phyloP scores from a whole-genome alignment of 1,140 invertebrate species.

The Zaprionus inermis region DNA sequence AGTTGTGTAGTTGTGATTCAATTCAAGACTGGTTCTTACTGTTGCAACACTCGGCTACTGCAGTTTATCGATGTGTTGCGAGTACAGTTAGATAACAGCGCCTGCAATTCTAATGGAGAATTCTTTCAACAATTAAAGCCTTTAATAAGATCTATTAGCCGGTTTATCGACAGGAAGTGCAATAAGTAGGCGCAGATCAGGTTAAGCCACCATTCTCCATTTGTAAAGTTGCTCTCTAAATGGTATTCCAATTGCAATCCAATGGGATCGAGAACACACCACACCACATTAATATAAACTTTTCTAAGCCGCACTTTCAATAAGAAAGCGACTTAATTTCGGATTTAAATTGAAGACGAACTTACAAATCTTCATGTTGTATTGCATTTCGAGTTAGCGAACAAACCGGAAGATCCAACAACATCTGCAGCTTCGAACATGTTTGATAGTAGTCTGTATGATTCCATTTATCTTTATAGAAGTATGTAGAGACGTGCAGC shows the following conservation, averaged over 20 bases:
- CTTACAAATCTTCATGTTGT: not conserved
- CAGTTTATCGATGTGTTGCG: constrained; percentile 19
- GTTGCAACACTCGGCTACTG: constrained; percentile 15
- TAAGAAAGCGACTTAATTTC: not conserved
- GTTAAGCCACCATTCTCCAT: not conserved
- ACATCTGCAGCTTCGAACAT: not conserved
- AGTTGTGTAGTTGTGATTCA: constrained; percentile 17
- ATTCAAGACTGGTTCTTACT: constrained; percentile 43
- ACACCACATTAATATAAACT: not conserved
- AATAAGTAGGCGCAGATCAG: not conserved
- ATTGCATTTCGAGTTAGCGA: not conserved
- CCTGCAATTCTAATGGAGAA: constrained; percentile 34
- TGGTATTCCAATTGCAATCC: not conserved
- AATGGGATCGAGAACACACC: too few species aligned
- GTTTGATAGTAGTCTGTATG: constrained; percentile 6
- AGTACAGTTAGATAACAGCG: constrained; percentile 54
- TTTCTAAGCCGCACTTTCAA: not conserved
- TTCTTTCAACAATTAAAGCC: constrained; percentile 28
- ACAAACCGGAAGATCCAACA: not conserved
- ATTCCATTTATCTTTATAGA: not conserved
- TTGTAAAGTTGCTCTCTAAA: not conserved
- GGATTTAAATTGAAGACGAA: not conserved
- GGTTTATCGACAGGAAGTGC: constrained; percentile 18
- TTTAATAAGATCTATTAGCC: constrained; percentile 38
- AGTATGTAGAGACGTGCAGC: not conserved